Evolutionary conservation across 1,140 invertebrate species (phyloP), one percentile per base, ranked within the genome.

Genomic region (Ptiloglossa arizonensis): DNA sequence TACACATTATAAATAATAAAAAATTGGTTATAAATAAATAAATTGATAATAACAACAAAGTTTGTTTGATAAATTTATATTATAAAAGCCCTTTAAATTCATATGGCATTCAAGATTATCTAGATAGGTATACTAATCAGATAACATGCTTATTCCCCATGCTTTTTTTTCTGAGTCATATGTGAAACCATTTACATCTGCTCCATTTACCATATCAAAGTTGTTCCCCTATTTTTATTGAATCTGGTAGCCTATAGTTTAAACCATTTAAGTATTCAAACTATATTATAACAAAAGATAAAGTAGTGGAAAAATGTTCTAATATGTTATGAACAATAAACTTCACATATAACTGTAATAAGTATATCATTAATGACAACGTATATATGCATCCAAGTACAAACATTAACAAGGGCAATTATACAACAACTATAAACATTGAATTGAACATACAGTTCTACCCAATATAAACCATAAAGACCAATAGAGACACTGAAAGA

Each of bases 161-260:
- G 11, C 24, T 56, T 56, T 2, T 67, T 62, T 76, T 54, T 35
- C 73, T 83, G 79, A 81, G 75, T 84, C 82, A 81, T 78, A 57
- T 48, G 64, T 69, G 52, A 62, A 52, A 73, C 73, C 57, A 71
- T 57, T 75, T 56, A 56, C 74, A 79, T 68, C 67, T 77, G 59
- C 24, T 38, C 64, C 67, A 74, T 74, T 22, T 19, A 57, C 27
- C 41, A 41, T 60, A 38, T 38, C n/a, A 59, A 19, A 44, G 11
- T 46, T 15, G 5, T 11, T 19, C 38, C 27, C n/a, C 6, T 64
- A 64, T 46, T 32, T 38, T 22, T 38, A 60, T 22, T 1, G 35
- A 38, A 60, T 35, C n/a, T 11, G n/a, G 11, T 60, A 22, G 35
- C 2, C 19, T 17, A 38, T 29, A 59, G 56, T 19, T 60, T 6